Evolutionary conservation across 2,888 invertebrate genomes (phyloP).

Genomic region (Nudaria mundana): DNA sequence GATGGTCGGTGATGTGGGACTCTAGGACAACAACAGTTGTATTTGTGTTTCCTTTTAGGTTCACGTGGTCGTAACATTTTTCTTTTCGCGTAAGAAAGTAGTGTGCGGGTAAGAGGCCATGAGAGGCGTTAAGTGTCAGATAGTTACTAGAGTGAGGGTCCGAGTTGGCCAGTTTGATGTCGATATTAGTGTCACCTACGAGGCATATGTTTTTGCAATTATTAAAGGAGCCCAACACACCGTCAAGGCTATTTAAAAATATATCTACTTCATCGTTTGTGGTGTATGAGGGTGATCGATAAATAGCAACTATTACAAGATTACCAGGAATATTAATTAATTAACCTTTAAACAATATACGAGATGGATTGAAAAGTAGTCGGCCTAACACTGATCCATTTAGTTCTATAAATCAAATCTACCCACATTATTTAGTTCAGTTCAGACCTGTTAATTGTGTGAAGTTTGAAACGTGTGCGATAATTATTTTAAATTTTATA

Average conservation of each 20-base stretch:
- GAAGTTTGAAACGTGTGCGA: no score
- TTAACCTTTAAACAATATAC: no score
- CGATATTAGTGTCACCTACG: neutral
- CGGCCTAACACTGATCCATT: no score
- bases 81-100: neutral
- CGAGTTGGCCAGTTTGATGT: neutral
- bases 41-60: neutral
- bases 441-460: no score
- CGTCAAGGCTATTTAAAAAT: neutral
- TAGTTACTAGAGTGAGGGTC: neutral
- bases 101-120: neutral
- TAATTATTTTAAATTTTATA: no score
- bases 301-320: neutral
- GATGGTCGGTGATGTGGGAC: neutral
- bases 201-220: neutral
- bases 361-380: no score
- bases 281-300: neutral
- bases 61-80: neutral
- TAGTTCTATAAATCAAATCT: no score
- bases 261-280: neutral
- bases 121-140: neutral
- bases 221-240: neutral
- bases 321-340: neutral
- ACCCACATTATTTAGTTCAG: no score
- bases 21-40: neutral